Evolutionary conservation across 30 jellyfish, hydroid and myxozoan species (phyloP).

Genomic region (Rhopilema esculentum): DNA sequence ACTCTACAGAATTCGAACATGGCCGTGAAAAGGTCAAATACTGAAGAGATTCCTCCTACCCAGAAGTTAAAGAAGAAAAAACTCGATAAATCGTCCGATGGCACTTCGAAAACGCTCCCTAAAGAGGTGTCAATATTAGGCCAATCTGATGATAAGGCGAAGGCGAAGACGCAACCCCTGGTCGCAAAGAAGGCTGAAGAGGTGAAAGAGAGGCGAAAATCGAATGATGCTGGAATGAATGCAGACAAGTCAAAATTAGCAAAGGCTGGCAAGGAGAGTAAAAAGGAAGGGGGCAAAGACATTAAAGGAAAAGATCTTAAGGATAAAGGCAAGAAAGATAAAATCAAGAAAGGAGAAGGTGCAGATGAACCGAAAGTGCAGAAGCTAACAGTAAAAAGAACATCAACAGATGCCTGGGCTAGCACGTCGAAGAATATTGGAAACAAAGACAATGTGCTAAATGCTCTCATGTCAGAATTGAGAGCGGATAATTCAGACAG

Average conservation of each 20-base stretch:
- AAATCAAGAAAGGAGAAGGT: slow-evolving; percentile 64
- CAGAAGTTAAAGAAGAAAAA: slow-evolving; percentile 87
- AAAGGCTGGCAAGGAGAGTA: slow-evolving; percentile 33
- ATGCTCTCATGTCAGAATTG: slow-evolving; percentile 79
- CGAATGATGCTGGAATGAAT: slow-evolving; percentile 47
- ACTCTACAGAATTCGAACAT: slow-evolving; percentile 26
- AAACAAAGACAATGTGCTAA: slow-evolving; percentile 45
- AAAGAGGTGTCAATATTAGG: slow-evolving; percentile 79
- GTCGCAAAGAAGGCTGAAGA: slow-evolving; percentile 53
- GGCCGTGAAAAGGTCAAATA: slow-evolving; percentile 58
- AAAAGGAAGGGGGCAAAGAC: slow-evolving; percentile 49
- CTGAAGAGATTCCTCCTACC: slow-evolving; percentile 57
- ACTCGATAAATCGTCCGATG: slow-evolving; percentile 57
- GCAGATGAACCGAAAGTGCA: slow-evolving; percentile 84
- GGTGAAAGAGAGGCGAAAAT: slow-evolving; percentile 72
- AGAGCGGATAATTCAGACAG: slow-evolving; percentile 71
- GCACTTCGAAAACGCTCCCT: slow-evolving; percentile 45
- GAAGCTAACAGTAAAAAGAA: slow-evolving; percentile 79
- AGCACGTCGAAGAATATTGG: slow-evolving; percentile 54
- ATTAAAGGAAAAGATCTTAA: slow-evolving; percentile 59
- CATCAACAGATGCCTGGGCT: slow-evolving; percentile 91
- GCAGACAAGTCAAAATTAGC: slow-evolving; percentile 31
- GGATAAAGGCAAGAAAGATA: slow-evolving; percentile 75
- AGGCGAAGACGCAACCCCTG: slow-evolving; percentile 33
- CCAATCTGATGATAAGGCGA: slow-evolving; percentile 71